phyloP scores from a whole-genome alignment of 2,113 vertebrate species.

The Felis catus region F.catus_Fca126_mat1.0 CM031414.1:45436001-45436500 shows the following conservation, averaged over 20 bases:
- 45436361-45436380: not conserved
- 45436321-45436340: not conserved
- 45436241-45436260: not conserved
- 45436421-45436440: not conserved
- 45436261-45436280: not conserved
- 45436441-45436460: not conserved
- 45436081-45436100: not conserved
- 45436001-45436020: not conserved
- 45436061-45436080: not conserved
- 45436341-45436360: not conserved
- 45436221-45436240: not conserved
- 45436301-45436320: not conserved
- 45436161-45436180: not conserved
- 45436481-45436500: not conserved
- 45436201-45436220: not conserved
- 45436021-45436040: not conserved
- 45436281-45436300: not conserved
- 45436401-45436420: not conserved
- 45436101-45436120: not conserved
- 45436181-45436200: not conserved
- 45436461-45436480: not conserved
- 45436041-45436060: not conserved
- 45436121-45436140: not conserved
- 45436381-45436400: not conserved
- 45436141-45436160: not conserved